Evolutionary conservation across 2,888 invertebrate genomes (phyloP).

Genomic region (Amaurobius ferox): DNA sequence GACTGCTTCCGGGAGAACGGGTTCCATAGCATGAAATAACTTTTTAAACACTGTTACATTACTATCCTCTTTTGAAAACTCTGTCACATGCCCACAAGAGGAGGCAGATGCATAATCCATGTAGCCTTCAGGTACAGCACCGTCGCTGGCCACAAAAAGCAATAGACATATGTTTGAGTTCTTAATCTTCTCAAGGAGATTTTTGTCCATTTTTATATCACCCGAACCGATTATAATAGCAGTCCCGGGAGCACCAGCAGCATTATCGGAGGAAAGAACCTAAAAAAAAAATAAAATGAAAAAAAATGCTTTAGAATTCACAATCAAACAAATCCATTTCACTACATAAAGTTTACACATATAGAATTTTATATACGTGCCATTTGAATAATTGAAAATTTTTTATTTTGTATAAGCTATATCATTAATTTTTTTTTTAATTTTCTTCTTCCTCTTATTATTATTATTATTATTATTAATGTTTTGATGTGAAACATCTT

Average conservation of each 20-base stretch:
- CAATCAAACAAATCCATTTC: too few relatives aligned
- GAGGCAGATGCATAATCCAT: background rate
- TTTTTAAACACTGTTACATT: background rate
- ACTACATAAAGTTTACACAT: too few relatives aligned
- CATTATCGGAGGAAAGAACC: background rate
- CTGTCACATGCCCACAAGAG: background rate
- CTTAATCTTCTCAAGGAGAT: background rate
- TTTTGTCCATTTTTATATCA: background rate
- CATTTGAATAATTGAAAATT: too few relatives aligned
- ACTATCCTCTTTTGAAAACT: background rate
- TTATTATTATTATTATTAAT: too few relatives aligned
- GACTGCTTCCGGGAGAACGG: background rate
- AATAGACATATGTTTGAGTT: background rate
- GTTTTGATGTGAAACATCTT: too few relatives aligned
- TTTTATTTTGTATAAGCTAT: too few relatives aligned
- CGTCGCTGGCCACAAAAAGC: background rate
- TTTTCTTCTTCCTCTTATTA: too few relatives aligned
- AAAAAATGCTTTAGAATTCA: too few relatives aligned
- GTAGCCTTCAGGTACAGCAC: background rate
- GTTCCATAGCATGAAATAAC: constrained; percentile 15
- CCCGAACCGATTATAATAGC: background rate
- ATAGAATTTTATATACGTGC: too few relatives aligned
- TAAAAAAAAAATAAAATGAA: too few relatives aligned
- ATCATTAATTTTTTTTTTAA: too few relatives aligned
- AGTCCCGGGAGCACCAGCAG: background rate